These are phyloP conservation scores for Potamilus streckersoni DNA, from an alignment of 1,140 invertebrate species.

Conservation along the genomic window DNA sequence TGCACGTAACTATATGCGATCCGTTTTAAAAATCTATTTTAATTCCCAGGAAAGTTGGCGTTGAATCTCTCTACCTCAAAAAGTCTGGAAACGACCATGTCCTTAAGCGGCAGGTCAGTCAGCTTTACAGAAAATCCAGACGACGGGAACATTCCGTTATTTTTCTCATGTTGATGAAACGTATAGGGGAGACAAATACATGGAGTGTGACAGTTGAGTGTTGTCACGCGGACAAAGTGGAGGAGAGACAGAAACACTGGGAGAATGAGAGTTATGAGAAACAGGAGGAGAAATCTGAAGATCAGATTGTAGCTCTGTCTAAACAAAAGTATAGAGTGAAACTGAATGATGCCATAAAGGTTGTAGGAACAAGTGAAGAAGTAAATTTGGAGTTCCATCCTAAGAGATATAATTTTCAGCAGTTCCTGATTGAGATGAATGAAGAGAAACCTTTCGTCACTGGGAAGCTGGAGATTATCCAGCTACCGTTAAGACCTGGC, in stretches of 20 bases:
- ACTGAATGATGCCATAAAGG: background rate
- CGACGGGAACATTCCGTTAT: slow-evolving; percentile 14
- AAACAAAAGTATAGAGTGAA: slow-evolving; percentile 13
- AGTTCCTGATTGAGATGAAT: background rate
- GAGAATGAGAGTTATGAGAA: slow-evolving; percentile 16
- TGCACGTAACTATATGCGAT: too few relatives aligned
- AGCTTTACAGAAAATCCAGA: slow-evolving; percentile 9
- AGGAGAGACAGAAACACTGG: background rate
- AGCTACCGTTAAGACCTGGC: too few relatives aligned
- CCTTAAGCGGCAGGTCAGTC: slow-evolving; percentile 9
- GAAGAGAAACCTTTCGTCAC: too few relatives aligned
- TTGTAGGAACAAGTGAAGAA: background rate
- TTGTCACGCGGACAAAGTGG: slow-evolving; percentile 10
- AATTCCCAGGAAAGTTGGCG: background rate
- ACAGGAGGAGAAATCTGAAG: background rate
- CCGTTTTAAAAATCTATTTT: too few relatives aligned
- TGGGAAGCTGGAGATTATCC: too few relatives aligned
- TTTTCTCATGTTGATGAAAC: slow-evolving; percentile 6
- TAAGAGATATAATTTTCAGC: slow-evolving; percentile 13
- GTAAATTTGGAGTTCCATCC: slow-evolving; percentile 13
- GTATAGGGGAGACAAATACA: slow-evolving; percentile 15
- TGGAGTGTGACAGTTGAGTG: slow-evolving; percentile 7
- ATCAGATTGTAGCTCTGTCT: background rate
- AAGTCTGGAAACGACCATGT: slow-evolving; percentile 3
- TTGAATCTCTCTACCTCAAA: background rate